Conservation (phyloP, 2,888 invertebrate genomes). For the Clepsis dumicolana region DNA sequence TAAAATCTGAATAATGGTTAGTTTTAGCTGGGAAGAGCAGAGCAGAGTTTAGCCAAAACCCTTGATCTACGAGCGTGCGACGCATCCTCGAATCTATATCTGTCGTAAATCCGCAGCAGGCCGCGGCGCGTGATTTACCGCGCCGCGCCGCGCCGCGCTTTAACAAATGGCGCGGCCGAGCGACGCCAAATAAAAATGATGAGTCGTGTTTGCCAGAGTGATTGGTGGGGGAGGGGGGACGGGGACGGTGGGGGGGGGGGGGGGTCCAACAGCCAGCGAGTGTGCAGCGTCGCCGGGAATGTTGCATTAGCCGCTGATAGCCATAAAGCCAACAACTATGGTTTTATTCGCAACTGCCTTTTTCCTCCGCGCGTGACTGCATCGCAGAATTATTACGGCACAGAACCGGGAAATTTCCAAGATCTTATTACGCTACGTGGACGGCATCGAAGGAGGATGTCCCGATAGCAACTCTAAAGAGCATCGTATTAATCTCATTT, state of each 20-base stretch:
- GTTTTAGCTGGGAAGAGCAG: slow-evolving; percentile 16
- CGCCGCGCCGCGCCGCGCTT: slow-evolving; percentile 1
- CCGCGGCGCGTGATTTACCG: slow-evolving; percentile 22
- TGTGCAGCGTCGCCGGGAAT: not conserved
- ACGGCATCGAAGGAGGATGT: slow-evolving; percentile 4
- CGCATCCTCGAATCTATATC: slow-evolving; percentile 24
- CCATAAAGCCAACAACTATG: not conserved
- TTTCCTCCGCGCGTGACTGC: not conserved
- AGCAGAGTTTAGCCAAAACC: slow-evolving; percentile 17
- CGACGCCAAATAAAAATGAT: slow-evolving; percentile 67
- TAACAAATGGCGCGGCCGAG: slow-evolving; percentile 34
- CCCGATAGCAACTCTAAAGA: slow-evolving; percentile 33
- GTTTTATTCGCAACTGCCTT: not conserved
- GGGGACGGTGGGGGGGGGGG: too few species aligned
- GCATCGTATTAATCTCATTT: slow-evolving; percentile 40
- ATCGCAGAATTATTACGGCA: not conserved
- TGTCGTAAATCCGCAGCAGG: slow-evolving; percentile 13
- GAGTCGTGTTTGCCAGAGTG: slow-evolving; percentile 53
- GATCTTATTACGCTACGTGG: not conserved
- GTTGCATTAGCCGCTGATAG: not conserved
- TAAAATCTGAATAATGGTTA: slow-evolving; percentile 18
- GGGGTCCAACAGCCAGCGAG: too few species aligned
- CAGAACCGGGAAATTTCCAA: not conserved
- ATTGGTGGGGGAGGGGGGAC: slow-evolving; percentile 35
- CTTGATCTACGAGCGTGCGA: slow-evolving; percentile 19